Evolutionary conservation across 1,140 invertebrate genomes (phyloP), one percentile per base, ranked within the genome.

Genomic region (Solenopsis invicta): DNA sequence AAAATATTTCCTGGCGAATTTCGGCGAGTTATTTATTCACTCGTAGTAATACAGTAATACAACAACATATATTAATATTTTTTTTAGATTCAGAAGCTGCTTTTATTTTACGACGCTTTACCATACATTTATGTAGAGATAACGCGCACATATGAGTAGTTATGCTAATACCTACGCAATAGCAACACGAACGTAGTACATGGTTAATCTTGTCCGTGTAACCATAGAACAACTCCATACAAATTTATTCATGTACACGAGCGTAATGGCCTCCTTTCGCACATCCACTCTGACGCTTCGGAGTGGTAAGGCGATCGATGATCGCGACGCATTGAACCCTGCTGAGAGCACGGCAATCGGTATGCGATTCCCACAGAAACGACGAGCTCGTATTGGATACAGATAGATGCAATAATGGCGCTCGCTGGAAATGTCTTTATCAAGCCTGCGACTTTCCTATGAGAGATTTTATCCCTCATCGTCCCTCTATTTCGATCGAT

Each of bases 231-330:
- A 81, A 81, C 78, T 71, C 66, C 41, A 37, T 56, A 81, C 50
- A 81, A 81, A 81, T 81, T 81, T 81, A 81, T 81, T 81, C 78
- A 81, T 59, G 52, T 81, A 67, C 78, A 81, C 66, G 64, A 81
- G 34, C 78, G 78, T 81, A 81, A 81, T 81, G 78, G 52, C 64
- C 64, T 56, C 78, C 50, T 71, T 81, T 56, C 50, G 45, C 16
- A 52, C 41, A 29, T 41, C 37, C 16, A 29, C 64, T 29, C 24
- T 18, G 21, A 71, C 64, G 48, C 64, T 56, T 59, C 77, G 34
- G 37, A 8, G 16, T 48, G 76, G 74, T 67, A 81, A 81, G 64
- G 41, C 64, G 66, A 81, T 81, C 64, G 64, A 81, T 81, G 78
- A 81, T 81, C 78, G n/a, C 48, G 64, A 81, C 64, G 62, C 50